These are phyloP conservation scores for Molorchus minor DNA, from an alignment of 2,888 invertebrate genomes.

Conservation along the genomic window DNA sequence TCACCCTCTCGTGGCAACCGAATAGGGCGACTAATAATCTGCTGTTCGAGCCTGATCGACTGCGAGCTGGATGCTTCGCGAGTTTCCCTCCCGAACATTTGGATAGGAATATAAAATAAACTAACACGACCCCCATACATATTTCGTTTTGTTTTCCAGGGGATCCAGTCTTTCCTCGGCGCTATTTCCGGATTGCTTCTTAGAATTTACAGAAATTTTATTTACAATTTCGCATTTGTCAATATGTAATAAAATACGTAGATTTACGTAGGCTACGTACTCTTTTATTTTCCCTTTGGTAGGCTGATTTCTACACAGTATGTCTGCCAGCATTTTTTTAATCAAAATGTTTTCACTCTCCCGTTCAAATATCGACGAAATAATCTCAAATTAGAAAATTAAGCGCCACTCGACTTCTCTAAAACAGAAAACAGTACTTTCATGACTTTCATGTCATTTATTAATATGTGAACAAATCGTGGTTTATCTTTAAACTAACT, in stretches of 20 bases:
- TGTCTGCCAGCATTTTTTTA: neutral
- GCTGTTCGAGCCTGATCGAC: slow-evolving; percentile 36
- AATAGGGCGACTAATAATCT: slow-evolving; percentile 10
- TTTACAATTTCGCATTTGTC: slow-evolving; percentile 28
- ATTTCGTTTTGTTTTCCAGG: slow-evolving; percentile 59
- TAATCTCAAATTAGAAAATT: no score
- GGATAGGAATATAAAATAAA: slow-evolving; percentile 64
- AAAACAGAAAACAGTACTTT: no score
- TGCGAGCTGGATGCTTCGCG: slow-evolving; percentile 51
- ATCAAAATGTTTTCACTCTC: no score
- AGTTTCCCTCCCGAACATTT: slow-evolving; percentile 59
- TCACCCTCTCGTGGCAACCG: slow-evolving; percentile 16
- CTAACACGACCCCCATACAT: slow-evolving; percentile 59
- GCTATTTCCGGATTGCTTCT: slow-evolving; percentile 56
- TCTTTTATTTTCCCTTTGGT: slow-evolving; percentile 14
- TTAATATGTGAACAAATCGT: no score
- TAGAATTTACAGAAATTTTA: slow-evolving; percentile 47
- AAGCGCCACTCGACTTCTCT: no score
- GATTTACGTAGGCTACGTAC: slow-evolving; percentile 6
- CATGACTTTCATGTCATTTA: no score
- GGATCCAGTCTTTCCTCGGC: slow-evolving; percentile 58
- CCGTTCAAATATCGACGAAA: no score
- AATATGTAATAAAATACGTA: slow-evolving; percentile 25
- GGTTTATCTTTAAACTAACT: no score
- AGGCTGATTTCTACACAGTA: neutral